Conservation (phyloP, 2,888 invertebrate species). For the Zaprionus obscuricornis region DNA sequence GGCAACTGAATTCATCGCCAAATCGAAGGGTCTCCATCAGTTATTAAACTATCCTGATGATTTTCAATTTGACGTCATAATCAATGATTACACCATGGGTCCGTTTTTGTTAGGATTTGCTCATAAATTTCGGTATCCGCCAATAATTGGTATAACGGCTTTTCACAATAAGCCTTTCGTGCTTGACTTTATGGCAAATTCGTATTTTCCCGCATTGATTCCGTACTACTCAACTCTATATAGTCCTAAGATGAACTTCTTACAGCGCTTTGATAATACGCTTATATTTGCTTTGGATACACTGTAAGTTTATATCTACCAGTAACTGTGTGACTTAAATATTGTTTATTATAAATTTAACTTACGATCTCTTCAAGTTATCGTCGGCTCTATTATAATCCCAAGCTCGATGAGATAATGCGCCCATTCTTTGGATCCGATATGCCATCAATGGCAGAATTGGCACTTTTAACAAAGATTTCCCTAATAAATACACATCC, state of each 20-base stretch:
- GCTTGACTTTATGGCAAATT: constrained; percentile 59
- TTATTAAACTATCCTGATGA: constrained; percentile 68
- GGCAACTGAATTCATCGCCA: constrained; percentile 15
- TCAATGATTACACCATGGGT: constrained; percentile 76
- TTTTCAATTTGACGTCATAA: constrained; percentile 78
- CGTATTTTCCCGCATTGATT: constrained; percentile 64
- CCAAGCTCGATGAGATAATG: constrained; percentile 52
- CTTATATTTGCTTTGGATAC: constrained; percentile 52
- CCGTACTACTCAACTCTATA: constrained; percentile 55
- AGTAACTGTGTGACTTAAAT: no score
- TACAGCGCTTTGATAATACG: constrained; percentile 60
- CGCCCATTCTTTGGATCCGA: constrained; percentile 39
- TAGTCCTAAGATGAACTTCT: constrained; percentile 61
- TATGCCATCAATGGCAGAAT: constrained; percentile 44
- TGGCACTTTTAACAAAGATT: constrained; percentile 58
- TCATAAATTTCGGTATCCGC: constrained; percentile 75
- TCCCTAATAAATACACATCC: constrained; percentile 75
- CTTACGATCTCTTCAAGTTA: no score
- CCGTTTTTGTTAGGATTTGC: constrained; percentile 74
- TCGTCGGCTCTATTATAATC: constrained; percentile 40
- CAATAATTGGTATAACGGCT: constrained; percentile 70
- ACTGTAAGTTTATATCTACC: no score
- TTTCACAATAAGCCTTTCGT: constrained; percentile 59
- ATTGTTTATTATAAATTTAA: not conserved
- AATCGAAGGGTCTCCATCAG: constrained; percentile 56